A percentile compares a stretch with the other conserved stretches of the same genome.
Evolutionary conservation across 2,888 invertebrate genomes (phyloP).

Genomic region (Volucella inflata): DNA sequence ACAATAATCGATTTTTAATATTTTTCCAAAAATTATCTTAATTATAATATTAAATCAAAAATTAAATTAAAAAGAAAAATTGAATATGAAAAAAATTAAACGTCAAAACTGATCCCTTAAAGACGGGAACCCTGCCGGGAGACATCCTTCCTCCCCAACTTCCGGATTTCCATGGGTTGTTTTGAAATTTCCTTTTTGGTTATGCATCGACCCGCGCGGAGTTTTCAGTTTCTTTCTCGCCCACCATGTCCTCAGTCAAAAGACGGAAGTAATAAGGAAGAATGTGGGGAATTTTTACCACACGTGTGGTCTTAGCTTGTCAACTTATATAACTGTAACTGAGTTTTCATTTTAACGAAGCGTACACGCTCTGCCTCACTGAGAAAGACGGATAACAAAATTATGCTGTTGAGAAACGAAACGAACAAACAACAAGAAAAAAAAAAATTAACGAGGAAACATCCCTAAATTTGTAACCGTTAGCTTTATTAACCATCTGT

Average conservation of each 20-base stretch:
- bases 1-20: too few species aligned
- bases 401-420: neutral
- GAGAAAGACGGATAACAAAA: slow-evolving; percentile 6
- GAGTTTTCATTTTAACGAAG: slow-evolving; percentile 19
- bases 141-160: slow-evolving; percentile 8
- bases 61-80: too few species aligned
- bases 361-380: neutral
- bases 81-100: too few species aligned
- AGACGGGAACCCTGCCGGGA: neutral
- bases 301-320: slow-evolving; percentile 41
- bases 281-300: slow-evolving; percentile 18
- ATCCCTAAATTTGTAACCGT: slow-evolving; percentile 32
- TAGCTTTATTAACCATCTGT: slow-evolving; percentile 51
- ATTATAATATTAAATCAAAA: too few species aligned
- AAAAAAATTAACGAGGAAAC: neutral
- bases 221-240: slow-evolving; percentile 13
- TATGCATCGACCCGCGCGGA: slow-evolving; percentile 16
- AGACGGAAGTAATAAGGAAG: slow-evolving; percentile 35
- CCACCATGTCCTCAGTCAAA: too few species aligned
- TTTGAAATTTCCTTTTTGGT: slow-evolving; percentile 27
- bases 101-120: too few species aligned
- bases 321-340: slow-evolving; percentile 22
- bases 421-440: neutral
- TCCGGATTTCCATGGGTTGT: slow-evolving; percentile 16
- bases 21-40: too few species aligned